A percentile compares a stretch with the other conserved stretches of the same genome.
Evolutionary conservation across 2,113 vertebrate genomes (phyloP).

Genomic region (Cololabis saira): DNA sequence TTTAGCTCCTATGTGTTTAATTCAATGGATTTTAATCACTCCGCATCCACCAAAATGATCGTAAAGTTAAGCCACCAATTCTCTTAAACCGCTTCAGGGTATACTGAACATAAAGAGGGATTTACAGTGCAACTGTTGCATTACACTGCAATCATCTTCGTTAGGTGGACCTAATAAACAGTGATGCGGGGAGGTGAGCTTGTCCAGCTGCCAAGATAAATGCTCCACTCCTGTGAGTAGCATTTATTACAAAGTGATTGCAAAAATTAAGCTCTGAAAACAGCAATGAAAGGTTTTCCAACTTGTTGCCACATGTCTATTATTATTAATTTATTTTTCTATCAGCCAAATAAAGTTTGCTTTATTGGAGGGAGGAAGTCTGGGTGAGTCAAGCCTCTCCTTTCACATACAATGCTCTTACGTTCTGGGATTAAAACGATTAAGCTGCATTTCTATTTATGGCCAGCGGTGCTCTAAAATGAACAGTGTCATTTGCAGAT

Average conservation of each 20-base stretch:
- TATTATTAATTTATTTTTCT: too few relatives aligned
- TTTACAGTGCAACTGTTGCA: too few relatives aligned
- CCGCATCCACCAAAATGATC: background rate
- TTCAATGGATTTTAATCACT: background rate
- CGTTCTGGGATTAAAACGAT: too few relatives aligned
- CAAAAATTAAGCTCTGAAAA: background rate
- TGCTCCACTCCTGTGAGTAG: background rate
- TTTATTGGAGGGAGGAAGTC: too few relatives aligned
- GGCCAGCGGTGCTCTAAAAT: too few relatives aligned
- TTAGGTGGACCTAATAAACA: background rate
- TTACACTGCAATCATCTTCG: background rate
- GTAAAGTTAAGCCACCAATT: background rate
- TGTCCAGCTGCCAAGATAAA: conserved; percentile 12
- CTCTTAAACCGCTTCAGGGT: too few relatives aligned
- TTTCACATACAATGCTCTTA: too few relatives aligned
- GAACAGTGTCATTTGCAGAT: too few relatives aligned
- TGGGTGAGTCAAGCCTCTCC: too few relatives aligned
- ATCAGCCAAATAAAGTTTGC: too few relatives aligned
- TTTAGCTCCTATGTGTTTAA: background rate
- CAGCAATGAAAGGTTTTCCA: background rate
- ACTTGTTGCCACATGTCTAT: background rate
- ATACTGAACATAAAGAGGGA: too few relatives aligned
- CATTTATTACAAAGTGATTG: background rate
- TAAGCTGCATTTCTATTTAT: too few relatives aligned
- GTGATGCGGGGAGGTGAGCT: background rate